Percentiles rank a stretch among this genome's conserved stretches.
Evolutionary conservation across 2,797 vertebrate species (phyloP).

Genomic region (Acipenser transmontanus): DNA sequence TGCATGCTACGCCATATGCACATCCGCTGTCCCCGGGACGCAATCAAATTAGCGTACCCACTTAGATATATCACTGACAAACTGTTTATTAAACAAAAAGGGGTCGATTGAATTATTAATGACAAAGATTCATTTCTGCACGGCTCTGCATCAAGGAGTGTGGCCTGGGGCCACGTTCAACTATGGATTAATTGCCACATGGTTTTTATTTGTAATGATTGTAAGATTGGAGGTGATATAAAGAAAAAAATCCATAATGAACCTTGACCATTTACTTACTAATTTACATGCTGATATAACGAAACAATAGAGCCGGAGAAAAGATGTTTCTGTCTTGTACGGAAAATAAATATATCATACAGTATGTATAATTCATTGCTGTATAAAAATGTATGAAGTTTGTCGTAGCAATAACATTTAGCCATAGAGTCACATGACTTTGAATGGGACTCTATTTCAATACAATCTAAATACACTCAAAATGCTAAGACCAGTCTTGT

Average conservation of each 20-base stretch:
- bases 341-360: too few relatives aligned
- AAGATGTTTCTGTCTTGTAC: too few relatives aligned
- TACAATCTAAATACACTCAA: too few relatives aligned
- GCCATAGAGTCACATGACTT: too few relatives aligned
- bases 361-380: too few relatives aligned
- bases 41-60: conserved; percentile 52
- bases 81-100: conserved; percentile 90
- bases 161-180: conserved; percentile 48
- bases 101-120: conserved; percentile 73
- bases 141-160: conserved; percentile 69
- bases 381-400: too few relatives aligned
- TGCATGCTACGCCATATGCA: conserved; percentile 38
- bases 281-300: too few relatives aligned
- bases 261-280: conserved; percentile 8
- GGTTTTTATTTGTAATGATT: conserved; percentile 34
- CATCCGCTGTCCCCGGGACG: conserved; percentile 39
- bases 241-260: conserved; percentile 34
- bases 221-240: conserved; percentile 26
- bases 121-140: conserved; percentile 71
- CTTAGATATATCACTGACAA: conserved; percentile 82
- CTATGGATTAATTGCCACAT: conserved; percentile 43
- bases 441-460: too few relatives aligned
- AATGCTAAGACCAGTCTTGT: too few relatives aligned
- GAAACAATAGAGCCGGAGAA: too few relatives aligned
- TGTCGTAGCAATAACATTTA: too few relatives aligned